Evolutionary conservation across 2,797 vertebrate genomes (phyloP), one percentile per base, ranked within the genome.

Genomic region (Clarias platycephalus): DNA sequence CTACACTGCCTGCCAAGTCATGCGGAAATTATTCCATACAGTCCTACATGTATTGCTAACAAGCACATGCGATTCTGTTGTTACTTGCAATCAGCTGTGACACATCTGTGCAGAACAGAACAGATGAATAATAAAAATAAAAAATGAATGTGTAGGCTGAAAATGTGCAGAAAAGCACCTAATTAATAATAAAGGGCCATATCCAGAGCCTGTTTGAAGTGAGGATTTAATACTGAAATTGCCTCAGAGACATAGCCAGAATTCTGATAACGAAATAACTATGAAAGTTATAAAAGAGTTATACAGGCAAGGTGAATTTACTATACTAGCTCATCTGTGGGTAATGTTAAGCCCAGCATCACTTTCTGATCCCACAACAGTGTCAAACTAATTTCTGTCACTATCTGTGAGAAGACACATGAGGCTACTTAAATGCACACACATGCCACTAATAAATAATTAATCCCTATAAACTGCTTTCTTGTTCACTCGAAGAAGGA

Each of bases 1-100:
- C 64, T 86, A 70, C 83, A 81, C 77, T 53, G 57, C 86, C 86
- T 92, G 87, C 87, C 86, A 90, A 86, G 84, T 87, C 77, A 75
- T 87, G 88, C 85, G 88, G 83, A 88, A 91, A 91, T 87, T 85
- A 88, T 81, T 78, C 85, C 71, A 85, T 85, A 86, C 75, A 82
- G 84, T 77, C 70, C 82, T 85, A 70, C 80, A 67, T 24, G 26
- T 58, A 63, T 58, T 67, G 84, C 84, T 83, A 89, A 88, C 82
- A 18, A 83, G 80, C 75, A 85, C 85, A 90, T 90, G 87, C 8
- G 62, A 70, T 49, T 81, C 68, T 84, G 80, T 77, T 80, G 80
- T 77, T 80, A 84, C 88, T 86, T 80, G 15, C 85, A 84, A 67
- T 82, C 82, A 57, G n/a, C 82, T 44, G 66, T 75, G 80, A 83